Conservation (phyloP, 2,113 vertebrate genomes). For the Nanorana parkeri region DNA sequence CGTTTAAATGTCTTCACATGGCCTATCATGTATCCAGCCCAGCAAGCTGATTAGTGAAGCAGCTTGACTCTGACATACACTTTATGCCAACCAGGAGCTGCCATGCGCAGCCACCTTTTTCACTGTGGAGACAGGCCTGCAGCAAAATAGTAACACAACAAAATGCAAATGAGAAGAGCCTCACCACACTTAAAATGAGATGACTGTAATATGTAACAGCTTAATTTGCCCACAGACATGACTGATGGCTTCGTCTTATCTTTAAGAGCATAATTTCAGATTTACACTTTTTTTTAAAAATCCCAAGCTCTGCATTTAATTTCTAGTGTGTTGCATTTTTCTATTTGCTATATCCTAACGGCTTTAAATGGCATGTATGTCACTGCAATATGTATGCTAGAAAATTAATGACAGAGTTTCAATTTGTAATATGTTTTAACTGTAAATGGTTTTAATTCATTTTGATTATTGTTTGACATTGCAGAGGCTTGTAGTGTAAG, state of each 20-base stretch:
- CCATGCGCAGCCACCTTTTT: constrained; percentile 77
- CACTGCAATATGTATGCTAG: not conserved
- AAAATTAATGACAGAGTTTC: not conserved
- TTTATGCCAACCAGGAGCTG: constrained; percentile 76
- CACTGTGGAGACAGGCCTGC: constrained; percentile 80
- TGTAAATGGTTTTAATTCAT: too few relatives aligned
- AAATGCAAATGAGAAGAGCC: constrained; percentile 84
- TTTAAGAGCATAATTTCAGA: constrained; percentile 62
- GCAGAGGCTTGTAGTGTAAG: too few relatives aligned
- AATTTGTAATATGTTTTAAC: too few relatives aligned
- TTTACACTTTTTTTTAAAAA: constrained; percentile 53
- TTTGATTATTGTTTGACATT: too few relatives aligned
- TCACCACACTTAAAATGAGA: constrained; percentile 80
- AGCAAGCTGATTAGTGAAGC: constrained; percentile 82
- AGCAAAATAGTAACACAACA: constrained; percentile 78
- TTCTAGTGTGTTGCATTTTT: constrained; percentile 19
- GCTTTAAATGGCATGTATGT: not conserved
- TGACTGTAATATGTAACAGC: constrained; percentile 74
- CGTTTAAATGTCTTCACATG: constrained; percentile 83
- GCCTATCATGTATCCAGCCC: constrained; percentile 73
- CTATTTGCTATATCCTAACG: not conserved
- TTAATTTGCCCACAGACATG: constrained; percentile 65
- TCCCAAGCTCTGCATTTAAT: constrained; percentile 18
- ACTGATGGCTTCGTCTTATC: constrained; percentile 61
- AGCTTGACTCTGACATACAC: constrained; percentile 81